Percentiles rank a stretch among this genome's conserved stretches.
Evolutionary conservation across 2,888 invertebrate species (phyloP).

Genomic region (Drosophila fulvimacula): DNA sequence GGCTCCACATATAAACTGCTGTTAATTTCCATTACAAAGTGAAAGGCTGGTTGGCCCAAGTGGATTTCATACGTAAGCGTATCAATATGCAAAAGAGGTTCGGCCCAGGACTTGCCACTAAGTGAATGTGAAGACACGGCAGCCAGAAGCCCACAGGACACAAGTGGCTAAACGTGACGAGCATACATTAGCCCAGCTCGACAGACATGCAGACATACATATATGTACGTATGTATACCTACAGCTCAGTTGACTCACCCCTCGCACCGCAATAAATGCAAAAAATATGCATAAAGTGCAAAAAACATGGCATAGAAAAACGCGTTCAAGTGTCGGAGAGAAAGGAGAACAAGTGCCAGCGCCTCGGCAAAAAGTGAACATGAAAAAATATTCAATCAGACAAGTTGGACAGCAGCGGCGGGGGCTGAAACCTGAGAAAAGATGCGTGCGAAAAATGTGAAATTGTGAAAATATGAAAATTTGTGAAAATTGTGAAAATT

Average conservation of each 20-base stretch:
- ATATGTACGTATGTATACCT: not conserved
- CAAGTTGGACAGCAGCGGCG: conserved; percentile 32
- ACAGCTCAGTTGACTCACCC: not conserved
- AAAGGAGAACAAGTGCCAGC: conserved; percentile 51
- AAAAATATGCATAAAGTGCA: conserved; percentile 70
- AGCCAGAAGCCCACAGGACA: conserved; percentile 54
- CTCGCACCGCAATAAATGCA: conserved; percentile 68
- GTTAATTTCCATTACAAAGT: conserved; percentile 65
- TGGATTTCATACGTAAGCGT: conserved; percentile 53
- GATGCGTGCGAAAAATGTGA: conserved; percentile 38
- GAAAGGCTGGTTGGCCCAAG: conserved; percentile 18
- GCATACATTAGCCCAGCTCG: conserved; percentile 69
- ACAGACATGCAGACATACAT: not conserved
- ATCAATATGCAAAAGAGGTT: conserved; percentile 75
- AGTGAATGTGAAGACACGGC: conserved; percentile 72
- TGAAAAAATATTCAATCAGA: conserved; percentile 71
- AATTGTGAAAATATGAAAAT: conserved; percentile 18
- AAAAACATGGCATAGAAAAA: conserved; percentile 55
- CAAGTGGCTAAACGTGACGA: conserved; percentile 81
- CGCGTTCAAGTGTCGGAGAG: conserved; percentile 42
- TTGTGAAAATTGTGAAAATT: too few relatives aligned
- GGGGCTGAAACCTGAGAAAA: conserved; percentile 7
- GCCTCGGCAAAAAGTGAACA: conserved; percentile 43
- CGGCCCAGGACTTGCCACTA: conserved; percentile 53
- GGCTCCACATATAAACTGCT: conserved; percentile 46